A percentile compares a stretch with the other conserved stretches of the same genome.
Conservation (phyloP, 2,113 vertebrate genomes). For the Corythaeola cristata region DNA sequence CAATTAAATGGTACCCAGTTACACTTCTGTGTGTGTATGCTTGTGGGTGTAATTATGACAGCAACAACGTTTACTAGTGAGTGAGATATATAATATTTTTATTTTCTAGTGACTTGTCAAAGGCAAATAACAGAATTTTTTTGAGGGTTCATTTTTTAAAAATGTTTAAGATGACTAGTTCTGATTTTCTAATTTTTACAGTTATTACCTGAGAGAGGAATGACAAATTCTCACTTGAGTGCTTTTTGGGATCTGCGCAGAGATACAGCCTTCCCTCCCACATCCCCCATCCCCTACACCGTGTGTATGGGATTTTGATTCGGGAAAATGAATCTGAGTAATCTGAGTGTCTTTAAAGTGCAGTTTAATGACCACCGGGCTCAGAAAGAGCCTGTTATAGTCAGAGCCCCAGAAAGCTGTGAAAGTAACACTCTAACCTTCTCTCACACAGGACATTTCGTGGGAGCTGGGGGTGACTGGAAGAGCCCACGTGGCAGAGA, state of each 20-base stretch:
- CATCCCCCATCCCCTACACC: not conserved
- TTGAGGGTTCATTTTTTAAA: not conserved
- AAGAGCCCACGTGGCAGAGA: not conserved
- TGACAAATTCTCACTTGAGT: not conserved
- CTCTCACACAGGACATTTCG: fast-evolving
- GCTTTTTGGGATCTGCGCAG: not conserved
- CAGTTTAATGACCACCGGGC: not conserved
- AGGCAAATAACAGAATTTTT: not conserved
- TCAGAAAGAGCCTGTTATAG: not conserved
- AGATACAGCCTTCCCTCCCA: not conserved
- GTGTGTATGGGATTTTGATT: not conserved
- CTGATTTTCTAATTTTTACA: not conserved
- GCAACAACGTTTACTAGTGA: not conserved
- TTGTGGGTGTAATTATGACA: not conserved
- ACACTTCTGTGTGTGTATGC: not conserved
- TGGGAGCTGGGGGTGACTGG: no score
- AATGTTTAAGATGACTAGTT: not conserved
- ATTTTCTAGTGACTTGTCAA: not conserved
- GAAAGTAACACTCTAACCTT: not conserved
- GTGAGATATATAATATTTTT: not conserved
- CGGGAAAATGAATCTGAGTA: not conserved
- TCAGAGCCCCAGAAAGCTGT: not conserved
- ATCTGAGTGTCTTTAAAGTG: not conserved
- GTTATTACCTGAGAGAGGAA: not conserved
- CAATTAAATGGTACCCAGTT: not conserved